Base-by-base conservation (phyloP, 2,888 invertebrate genomes). In the Boloria selene region DNA sequence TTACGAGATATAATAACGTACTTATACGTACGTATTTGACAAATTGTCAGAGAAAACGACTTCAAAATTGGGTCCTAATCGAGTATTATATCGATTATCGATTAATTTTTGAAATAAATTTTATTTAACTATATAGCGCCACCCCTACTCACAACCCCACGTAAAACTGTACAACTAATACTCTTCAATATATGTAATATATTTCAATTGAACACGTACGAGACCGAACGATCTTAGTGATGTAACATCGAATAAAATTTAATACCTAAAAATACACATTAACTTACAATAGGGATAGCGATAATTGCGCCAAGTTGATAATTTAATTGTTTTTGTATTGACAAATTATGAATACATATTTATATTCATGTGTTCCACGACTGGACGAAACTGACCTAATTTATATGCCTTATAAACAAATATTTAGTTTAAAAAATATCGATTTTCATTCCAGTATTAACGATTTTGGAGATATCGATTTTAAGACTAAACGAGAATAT, bases 241-340 rank as follows among this genome's bases (percentile, higher is more conserved):
- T 45, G 45, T 61, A 64, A 61, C 64, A 61, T 38, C 38, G 38
- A 61, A 61, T 64, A 64, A 61, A 64, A 55, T 61, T 49, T 61
- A 56, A 55, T 52, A 64, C 58, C 45, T 64, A 47, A 50, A 61
- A 58, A 16, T 17, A 49, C 22, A 16, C 13, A 47, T 5, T n/a
- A n/a, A 31, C 49, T 45, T 26, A n/a, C 44, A n/a, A 22, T 4
- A 44, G 5, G 55, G n/a, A 44, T 22, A 13, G 53, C 31, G 55
- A n/a, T 14, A 17, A 54, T 54, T 53, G 53, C 53, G 53, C 53
- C 53, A 53, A 7, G 22, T 52, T 10, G 3, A 16, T 53, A 1
- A 17, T 17, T 42, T 54, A 54, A 54, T 54, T 54, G 38, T 42
- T 42, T 17, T 17, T 17, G 44, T 44, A 22, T 44, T 55, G 22